Evolutionary conservation across 2,797 vertebrate species (phyloP).

Genomic region (Sphenopsis melanotis): DNA sequence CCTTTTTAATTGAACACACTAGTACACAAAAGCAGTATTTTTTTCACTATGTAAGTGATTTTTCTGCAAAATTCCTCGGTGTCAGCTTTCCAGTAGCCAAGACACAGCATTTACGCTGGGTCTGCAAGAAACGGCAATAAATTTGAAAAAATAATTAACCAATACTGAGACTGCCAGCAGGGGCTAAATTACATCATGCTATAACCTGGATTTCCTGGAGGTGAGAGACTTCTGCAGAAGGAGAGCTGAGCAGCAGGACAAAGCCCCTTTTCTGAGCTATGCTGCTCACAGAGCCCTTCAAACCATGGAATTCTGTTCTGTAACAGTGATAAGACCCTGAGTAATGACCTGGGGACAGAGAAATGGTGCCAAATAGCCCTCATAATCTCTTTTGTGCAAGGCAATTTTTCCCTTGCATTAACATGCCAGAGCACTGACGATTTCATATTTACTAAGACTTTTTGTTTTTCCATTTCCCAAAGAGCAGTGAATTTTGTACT

Average conservation of each 20-base stretch:
- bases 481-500: not conserved
- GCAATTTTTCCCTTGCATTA: not conserved
- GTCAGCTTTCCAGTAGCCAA: slow-evolving; percentile 32
- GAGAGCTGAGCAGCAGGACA: not conserved
- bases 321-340: not conserved
- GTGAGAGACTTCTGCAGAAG: not conserved
- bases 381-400: not conserved
- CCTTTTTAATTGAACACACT: not conserved
- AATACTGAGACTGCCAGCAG: not conserved
- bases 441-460: not conserved
- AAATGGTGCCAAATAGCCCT: not conserved
- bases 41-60: not conserved
- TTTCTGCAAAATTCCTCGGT: not conserved
- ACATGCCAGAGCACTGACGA: not conserved
- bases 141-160: slow-evolving; percentile 27
- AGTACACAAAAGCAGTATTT: not conserved
- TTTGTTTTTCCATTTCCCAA: slow-evolving; percentile 12
- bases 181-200: not conserved
- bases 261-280: not conserved
- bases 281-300: not conserved
- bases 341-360: not conserved
- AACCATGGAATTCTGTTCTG: fast-evolving
- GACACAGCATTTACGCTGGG: not conserved
- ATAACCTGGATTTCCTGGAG: not conserved
- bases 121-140: slow-evolving; percentile 14